Base-by-base conservation (phyloP, 2,888 invertebrate genomes). In the Lissocephala sabroskyi region DNA sequence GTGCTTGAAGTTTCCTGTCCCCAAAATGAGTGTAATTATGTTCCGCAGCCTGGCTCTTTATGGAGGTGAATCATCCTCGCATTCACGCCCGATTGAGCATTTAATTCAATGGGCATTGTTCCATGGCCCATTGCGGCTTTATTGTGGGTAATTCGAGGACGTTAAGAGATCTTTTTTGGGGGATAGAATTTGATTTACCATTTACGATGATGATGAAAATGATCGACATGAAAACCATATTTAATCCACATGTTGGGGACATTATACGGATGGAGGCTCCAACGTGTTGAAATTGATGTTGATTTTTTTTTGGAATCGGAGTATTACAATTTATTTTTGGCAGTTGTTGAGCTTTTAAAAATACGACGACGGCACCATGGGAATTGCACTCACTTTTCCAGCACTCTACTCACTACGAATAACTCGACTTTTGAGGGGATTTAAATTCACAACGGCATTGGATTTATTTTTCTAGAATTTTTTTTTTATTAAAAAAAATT, bases 131-230 rank as follows among this genome's bases (percentile, higher is more conserved):
- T 40, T 50, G n/a, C n/a, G n/a, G n/a, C n/a, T n/a, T n/a, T n/a
- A n/a, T n/a, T n/a, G n/a, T n/a, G n/a, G n/a, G n/a, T n/a, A n/a
- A n/a, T n/a, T n/a, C n/a, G n/a, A n/a, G n/a, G n/a, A n/a, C n/a
- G n/a, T n/a, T n/a, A n/a, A n/a, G n/a, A n/a, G n/a, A n/a, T n/a
- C 26, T 26, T 26, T 26, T 26, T 26, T 9, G 26, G 26, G n/a
- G n/a, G n/a, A n/a, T n/a, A n/a, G n/a, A 35, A 13, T 35, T 16
- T 16, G 9, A 79, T 83, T 83, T 65, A 83, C 83, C 83, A 81
- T 83, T 83, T 84, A 80, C 83, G 80, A 82, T 81, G 83, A 84
- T 83, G 82, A 83, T 83, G 77, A 80, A 82, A 81, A 82, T 82
- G 71, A 82, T 82, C 77, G 79, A 81, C 77, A 79, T 77, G 78